phyloP scores from a whole-genome alignment of 2,888 invertebrate species.

The Papilio protenor region DNA sequence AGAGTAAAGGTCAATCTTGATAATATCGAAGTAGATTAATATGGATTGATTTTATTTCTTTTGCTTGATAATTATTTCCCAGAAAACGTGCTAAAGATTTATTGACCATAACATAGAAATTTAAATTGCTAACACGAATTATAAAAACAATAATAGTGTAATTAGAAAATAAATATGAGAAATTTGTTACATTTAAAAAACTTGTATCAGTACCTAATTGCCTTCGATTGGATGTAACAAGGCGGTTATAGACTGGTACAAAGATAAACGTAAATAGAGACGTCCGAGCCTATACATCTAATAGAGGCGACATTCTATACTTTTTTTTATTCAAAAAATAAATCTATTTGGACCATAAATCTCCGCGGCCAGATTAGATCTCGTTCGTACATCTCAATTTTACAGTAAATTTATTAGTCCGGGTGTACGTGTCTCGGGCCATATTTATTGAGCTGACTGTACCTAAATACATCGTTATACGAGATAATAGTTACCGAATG shows the following conservation, averaged over 20 bases:
- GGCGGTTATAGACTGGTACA: conserved; percentile 21
- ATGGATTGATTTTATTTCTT: background rate
- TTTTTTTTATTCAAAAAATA: conserved; percentile 64
- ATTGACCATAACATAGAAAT: background rate
- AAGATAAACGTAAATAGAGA: conserved; percentile 29
- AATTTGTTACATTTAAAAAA: conserved; percentile 8
- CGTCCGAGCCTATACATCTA: conserved; percentile 47
- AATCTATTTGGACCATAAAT: conserved; percentile 78
- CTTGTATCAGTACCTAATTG: conserved; percentile 39
- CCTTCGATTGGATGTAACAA: conserved; percentile 35
- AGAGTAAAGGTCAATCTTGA: background rate
- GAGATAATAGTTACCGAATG: conserved; percentile 68
- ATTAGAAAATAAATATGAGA: background rate
- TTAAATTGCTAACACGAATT: background rate
- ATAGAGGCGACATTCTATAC: conserved; percentile 55
- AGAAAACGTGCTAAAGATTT: conserved; percentile 1
- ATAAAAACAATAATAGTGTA: background rate
- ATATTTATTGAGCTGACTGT: conserved; percentile 74
- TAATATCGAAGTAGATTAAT: conserved; percentile 6
- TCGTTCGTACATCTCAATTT: conserved; percentile 79
- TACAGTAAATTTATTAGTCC: conserved; percentile 76
- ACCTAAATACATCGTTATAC: conserved; percentile 77
- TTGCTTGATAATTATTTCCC: conserved; percentile 6
- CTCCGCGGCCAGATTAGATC: conserved; percentile 76
- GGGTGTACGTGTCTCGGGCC: conserved; percentile 51